A percentile compares a stretch with the other conserved stretches of the same genome.
These are phyloP conservation scores for Deroplatys truncata DNA, from an alignment of 2,888 invertebrate species.

Conservation along the genomic window DNA sequence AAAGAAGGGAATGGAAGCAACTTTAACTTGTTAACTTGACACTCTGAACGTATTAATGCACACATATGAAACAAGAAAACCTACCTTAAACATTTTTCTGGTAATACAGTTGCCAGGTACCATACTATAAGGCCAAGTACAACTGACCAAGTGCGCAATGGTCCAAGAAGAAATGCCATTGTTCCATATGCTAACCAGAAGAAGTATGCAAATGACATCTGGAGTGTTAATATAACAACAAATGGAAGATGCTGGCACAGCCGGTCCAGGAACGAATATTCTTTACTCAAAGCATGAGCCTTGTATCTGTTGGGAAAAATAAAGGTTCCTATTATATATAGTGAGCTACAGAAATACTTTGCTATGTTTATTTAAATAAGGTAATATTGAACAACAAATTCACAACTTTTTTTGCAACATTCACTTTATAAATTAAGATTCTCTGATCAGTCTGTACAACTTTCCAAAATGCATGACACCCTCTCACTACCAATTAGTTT, in stretches of 20 bases:
- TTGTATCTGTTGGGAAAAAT: neutral
- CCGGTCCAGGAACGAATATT: neutral
- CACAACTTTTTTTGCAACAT: too few species aligned
- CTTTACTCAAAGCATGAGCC: neutral
- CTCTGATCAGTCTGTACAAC: too few species aligned
- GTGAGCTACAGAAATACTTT: too few species aligned
- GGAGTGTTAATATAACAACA: conserved; percentile 54
- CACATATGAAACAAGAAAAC: conserved; percentile 20
- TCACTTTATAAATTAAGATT: too few species aligned
- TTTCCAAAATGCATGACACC: too few species aligned
- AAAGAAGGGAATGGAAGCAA: too few species aligned
- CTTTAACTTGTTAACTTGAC: too few species aligned
- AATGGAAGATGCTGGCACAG: conserved; percentile 49
- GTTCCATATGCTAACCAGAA: conserved; percentile 80
- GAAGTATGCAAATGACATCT: conserved; percentile 64
- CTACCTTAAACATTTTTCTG: conserved; percentile 60
- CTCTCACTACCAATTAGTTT: too few species aligned
- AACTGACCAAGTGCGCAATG: conserved; percentile 76
- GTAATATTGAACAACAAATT: too few species aligned
- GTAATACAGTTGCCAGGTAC: conserved; percentile 59
- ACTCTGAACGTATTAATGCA: too few species aligned
- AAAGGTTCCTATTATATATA: neutral
- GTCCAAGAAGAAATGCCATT: conserved; percentile 70
- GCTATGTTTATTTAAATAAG: too few species aligned
- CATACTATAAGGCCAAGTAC: conserved; percentile 62